phyloP scores from a whole-genome alignment of 1,140 invertebrate species.

The Venturia canescens region DNA sequence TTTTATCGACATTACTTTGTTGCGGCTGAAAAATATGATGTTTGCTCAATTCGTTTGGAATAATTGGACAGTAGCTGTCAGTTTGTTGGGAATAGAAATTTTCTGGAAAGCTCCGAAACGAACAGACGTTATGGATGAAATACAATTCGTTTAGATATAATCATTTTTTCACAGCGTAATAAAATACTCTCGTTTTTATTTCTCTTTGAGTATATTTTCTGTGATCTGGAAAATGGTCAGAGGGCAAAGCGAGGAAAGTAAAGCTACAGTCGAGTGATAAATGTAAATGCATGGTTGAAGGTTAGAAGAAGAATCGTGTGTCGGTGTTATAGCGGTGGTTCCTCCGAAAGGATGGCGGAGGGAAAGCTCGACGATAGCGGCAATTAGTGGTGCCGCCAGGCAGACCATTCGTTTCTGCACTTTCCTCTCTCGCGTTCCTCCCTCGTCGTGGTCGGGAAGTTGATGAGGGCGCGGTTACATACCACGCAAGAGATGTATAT shows the following conservation, averaged over 20 bases:
- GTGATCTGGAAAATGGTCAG: neutral
- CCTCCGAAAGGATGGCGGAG: constrained; percentile 11
- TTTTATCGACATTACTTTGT: neutral
- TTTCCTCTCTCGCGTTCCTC: constrained; percentile 20
- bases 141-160: neutral
- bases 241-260: neutral
- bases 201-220: neutral
- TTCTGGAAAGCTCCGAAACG: too few relatives aligned
- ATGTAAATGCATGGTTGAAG: constrained; percentile 34
- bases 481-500: constrained; percentile 19
- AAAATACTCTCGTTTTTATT: neutral
- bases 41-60: neutral
- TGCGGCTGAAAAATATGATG: neutral
- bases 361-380: constrained; percentile 42
- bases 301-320: constrained; percentile 32
- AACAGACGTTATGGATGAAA: too few relatives aligned
- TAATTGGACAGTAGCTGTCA: neutral
- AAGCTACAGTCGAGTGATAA: constrained; percentile 22
- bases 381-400: constrained; percentile 35
- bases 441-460: constrained; percentile 31
- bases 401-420: constrained; percentile 38
- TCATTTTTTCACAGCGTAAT: neutral
- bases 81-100: too few relatives aligned
- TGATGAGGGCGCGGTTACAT: constrained; percentile 41
- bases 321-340: constrained; percentile 15